Evolutionary conservation across 2,113 vertebrate genomes (phyloP), one percentile per base, ranked within the genome.

Genomic region (Eptesicus fuscus): DNA sequence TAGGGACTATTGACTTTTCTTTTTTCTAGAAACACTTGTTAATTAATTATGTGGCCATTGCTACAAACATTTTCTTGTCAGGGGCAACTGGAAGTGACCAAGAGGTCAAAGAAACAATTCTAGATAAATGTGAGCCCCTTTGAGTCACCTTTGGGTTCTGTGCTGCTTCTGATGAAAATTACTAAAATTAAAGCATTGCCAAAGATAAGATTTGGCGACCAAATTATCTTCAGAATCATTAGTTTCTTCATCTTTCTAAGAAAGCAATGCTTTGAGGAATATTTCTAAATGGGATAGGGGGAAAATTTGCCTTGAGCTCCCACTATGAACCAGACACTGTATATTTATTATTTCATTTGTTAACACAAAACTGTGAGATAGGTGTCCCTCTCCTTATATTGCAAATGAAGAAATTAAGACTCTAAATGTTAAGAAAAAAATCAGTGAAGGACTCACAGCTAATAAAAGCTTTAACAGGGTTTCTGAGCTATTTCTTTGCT

Each of bases 1-100:
- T 87, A 95, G 82, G 40, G 28, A 12, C 44, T 79, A 61, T 35
- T 83, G 83, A 86, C 53, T 69, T 79, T 87, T 67, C 12, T 86
- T 40, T 95, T 37, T 59, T 95, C 79, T 86, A 53, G 53, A 91
- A 95, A 88, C n/a, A 87, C 23, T 85, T 91, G 22, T 30, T 88
- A 22, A 83, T 83, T 90, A 51, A 82, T 76, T 94, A 53, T 88
- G 18, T 82, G 53, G 28, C 44, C 40, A 85, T 88, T 69, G 40
- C 40, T 82, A 82, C 22, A 67, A 93, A 77, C 7, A 78, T 4
- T 90, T 9, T 59, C 16, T 94, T 94, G 20, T 82, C 44, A 67
- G n/a, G 42, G 25, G 13, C 8, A 44, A 22, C 17, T 47, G 18
- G 14, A 87, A 70, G 65, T 80, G 77, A 95, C 70, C 14, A 30